These are phyloP conservation scores for Microcebus tavaratra DNA, from an alignment of 2,113 vertebrate species.

Conservation along the genomic window DNA sequence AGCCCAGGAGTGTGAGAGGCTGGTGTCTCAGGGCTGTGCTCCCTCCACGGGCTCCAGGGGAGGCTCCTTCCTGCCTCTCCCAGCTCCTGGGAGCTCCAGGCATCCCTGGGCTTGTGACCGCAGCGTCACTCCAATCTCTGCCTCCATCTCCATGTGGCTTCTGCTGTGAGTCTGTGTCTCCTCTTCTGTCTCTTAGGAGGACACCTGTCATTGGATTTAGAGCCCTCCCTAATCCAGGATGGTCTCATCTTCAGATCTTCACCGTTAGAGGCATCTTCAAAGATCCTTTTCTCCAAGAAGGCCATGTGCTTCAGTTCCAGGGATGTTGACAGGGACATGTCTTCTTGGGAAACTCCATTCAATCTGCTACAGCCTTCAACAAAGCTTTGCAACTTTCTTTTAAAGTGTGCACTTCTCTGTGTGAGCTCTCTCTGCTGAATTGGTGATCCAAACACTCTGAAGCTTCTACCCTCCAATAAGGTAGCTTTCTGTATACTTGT, in stretches of 20 bases:
- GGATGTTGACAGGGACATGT: not conserved
- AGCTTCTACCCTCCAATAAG: not conserved
- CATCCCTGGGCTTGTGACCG: not conserved
- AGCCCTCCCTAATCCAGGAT: not conserved
- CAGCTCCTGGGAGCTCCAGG: not conserved
- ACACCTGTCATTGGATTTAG: not conserved
- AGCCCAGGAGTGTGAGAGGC: not conserved
- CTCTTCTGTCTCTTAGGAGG: not conserved
- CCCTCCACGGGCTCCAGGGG: not conserved
- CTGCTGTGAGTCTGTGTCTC: not conserved
- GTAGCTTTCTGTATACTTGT: not conserved
- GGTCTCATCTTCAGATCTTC: not conserved
- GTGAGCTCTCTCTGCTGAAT: not conserved
- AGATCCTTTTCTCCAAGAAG: not conserved
- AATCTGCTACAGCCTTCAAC: not conserved
- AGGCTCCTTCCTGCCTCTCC: not conserved
- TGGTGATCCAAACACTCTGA: not conserved
- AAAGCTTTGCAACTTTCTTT: not conserved
- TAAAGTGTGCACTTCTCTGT: not conserved
- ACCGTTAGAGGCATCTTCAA: not conserved
- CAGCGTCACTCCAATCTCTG: not conserved
- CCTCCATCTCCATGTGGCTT: not conserved
- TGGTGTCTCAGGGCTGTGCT: not conserved
- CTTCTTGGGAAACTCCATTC: not conserved
- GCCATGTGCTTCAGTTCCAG: too few relatives aligned